Base-by-base conservation (phyloP, 2,113 vertebrate species). In the Vireo altiloquus region DNA sequence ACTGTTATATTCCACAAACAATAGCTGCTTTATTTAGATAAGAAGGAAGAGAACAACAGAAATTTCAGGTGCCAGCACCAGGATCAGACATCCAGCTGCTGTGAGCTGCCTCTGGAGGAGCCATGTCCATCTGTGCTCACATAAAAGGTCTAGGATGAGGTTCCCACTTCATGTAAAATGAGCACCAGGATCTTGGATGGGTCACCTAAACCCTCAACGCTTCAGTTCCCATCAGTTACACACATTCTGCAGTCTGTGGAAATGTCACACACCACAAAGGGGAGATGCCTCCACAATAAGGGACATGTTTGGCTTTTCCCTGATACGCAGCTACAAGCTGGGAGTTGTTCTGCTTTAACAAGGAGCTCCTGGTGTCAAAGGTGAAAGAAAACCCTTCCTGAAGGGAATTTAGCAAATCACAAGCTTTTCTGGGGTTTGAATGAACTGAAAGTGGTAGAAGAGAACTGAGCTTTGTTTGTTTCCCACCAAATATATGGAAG, bases 371-470 rank as follows among this genome's bases (percentile, higher is more conserved):
- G 75, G 88, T 82, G 65, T 44, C 66, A 76, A 56, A 96, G 74
- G 82, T 88, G 61, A 61, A 69, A 72, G 46, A 79, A 90, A 92
- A 56, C 37, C 28, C 70, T 61, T 90, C 82, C 90, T 80, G 54
- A 53, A 65, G 40, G 75, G 57, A 79, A 42, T 76, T 69, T 20
- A 42, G 79, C 15, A 49, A 50, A 53, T 21, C 9, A 5, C 15
- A 63, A 44, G 30, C 23, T 27, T 75, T 63, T 78, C 53, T 82
- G 49, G 24, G 19, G 8, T 80, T 52, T 68, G 49, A 71, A 60
- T 16, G 40, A 84, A 37, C 40, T 37, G 44, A 15, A 69, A n/a
- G 21, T 44, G 11, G 46, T 47, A 80, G 57, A 68, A 93, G 19
- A 23, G 14, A 72, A 31, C 46, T 33, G 63, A 59, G 42, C 37